These are phyloP conservation scores for Caloenas nicobarica DNA, from an alignment of 2,113 vertebrate species.

Conservation along the genomic window DNA sequence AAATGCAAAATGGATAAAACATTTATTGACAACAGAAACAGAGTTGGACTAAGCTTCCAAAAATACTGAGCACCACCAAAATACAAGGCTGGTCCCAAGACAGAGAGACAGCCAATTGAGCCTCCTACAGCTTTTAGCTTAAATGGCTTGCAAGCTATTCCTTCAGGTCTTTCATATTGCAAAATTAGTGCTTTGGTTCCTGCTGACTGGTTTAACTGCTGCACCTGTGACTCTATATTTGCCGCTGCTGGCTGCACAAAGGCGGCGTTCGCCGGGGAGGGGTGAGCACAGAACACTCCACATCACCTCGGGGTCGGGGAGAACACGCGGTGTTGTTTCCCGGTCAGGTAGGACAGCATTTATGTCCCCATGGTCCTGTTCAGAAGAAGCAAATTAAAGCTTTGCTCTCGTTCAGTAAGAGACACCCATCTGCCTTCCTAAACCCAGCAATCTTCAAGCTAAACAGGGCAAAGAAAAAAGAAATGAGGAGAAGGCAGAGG, in stretches of 20 bases:
- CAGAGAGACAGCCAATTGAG: background rate
- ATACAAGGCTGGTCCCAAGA: background rate
- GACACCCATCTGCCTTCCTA: background rate
- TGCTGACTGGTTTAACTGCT: constrained; percentile 7
- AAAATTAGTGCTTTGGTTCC: background rate
- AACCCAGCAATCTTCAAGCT: background rate
- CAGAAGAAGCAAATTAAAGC: background rate
- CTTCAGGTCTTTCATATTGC: background rate
- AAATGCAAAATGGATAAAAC: background rate
- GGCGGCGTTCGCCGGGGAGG: background rate
- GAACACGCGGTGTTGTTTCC: background rate
- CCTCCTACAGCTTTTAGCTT: background rate
- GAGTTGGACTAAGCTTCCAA: background rate
- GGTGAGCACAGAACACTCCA: background rate
- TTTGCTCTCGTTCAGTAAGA: background rate
- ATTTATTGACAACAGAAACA: background rate
- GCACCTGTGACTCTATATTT: background rate
- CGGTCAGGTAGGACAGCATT: background rate
- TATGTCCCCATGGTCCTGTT: background rate
- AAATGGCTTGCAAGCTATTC: background rate
- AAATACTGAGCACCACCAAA: background rate
- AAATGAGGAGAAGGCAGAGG: background rate
- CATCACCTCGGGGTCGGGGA: background rate
- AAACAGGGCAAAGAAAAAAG: background rate
- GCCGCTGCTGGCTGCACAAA: background rate